A percentile compares a stretch with the other conserved stretches of the same genome.
These are phyloP conservation scores for Limanda limanda DNA, from an alignment of 2,113 vertebrate genomes.

Conservation along the genomic window DNA sequence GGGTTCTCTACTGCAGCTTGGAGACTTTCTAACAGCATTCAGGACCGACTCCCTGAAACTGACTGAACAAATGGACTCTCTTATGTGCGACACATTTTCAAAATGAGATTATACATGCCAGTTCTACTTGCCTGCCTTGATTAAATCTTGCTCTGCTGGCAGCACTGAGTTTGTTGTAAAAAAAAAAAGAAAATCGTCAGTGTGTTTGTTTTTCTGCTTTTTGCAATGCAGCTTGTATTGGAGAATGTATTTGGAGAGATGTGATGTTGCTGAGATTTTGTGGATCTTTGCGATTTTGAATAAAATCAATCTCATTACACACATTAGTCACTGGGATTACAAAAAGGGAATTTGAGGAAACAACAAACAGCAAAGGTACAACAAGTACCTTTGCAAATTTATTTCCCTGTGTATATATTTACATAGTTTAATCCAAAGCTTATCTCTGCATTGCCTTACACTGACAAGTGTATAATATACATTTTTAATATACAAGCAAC, in stretches of 20 bases:
- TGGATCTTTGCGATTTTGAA: conserved; percentile 6
- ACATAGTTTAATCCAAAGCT: neutral
- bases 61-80: neutral
- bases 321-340: neutral
- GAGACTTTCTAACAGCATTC: neutral
- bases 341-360: neutral
- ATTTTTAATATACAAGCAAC: too few species aligned
- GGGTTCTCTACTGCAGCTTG: neutral
- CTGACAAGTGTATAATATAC: neutral
- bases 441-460: neutral
- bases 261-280: neutral
- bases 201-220: neutral
- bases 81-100: neutral
- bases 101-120: neutral
- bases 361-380: too few species aligned
- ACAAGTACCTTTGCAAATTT: neutral
- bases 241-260: neutral
- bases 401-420: neutral
- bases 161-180: neutral
- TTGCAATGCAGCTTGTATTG: neutral
- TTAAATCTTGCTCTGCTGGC: conserved; percentile 1
- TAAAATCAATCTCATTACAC: neutral
- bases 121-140: neutral
- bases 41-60: neutral
- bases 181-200: neutral